These are phyloP conservation scores for Pyrocoelia pectoralis DNA, from an alignment of 2,888 invertebrate species.

Conservation along the genomic window DNA sequence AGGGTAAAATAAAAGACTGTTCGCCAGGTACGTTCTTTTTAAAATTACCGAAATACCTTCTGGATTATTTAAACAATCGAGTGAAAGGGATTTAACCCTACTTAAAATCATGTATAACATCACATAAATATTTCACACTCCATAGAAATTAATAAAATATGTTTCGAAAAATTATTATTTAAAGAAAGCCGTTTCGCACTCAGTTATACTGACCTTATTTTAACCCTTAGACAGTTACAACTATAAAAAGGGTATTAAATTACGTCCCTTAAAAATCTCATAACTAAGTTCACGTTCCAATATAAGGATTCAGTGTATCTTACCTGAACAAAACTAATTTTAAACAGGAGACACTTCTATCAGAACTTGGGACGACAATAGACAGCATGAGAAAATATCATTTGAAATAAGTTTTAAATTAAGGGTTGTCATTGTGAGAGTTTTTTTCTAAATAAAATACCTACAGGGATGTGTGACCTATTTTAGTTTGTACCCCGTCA, in stretches of 20 bases:
- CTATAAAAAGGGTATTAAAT: slow-evolving; percentile 60
- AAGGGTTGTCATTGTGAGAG: slow-evolving; percentile 58
- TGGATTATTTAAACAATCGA: no score
- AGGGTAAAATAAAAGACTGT: slow-evolving; percentile 31
- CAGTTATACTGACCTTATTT: slow-evolving; percentile 56
- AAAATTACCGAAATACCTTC: slow-evolving; percentile 19
- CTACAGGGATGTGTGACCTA: slow-evolving; percentile 53
- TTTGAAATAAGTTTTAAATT: slow-evolving; percentile 58
- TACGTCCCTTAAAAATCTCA: slow-evolving; percentile 57
- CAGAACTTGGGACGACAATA: slow-evolving; percentile 43
- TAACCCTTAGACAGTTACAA: slow-evolving; percentile 57
- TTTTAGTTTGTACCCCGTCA: slow-evolving; percentile 42
- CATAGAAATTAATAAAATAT: slow-evolving; percentile 38
- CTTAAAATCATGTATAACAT: slow-evolving; percentile 6
- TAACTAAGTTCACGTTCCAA: slow-evolving; percentile 54
- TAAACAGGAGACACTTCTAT: slow-evolving; percentile 41
- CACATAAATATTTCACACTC: slow-evolving; percentile 31
- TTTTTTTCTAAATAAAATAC: slow-evolving; percentile 46
- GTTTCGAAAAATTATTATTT: slow-evolving; percentile 21
- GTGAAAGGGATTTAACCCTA: not conserved
- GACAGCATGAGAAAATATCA: slow-evolving; percentile 59
- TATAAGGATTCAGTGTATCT: slow-evolving; percentile 44
- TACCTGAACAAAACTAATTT: slow-evolving; percentile 38
- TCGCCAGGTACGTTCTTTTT: slow-evolving; percentile 20
- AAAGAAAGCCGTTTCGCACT: slow-evolving; percentile 44